phyloP scores from a whole-genome alignment of 1,140 invertebrate species.

The Orchesella cincta region DNA sequence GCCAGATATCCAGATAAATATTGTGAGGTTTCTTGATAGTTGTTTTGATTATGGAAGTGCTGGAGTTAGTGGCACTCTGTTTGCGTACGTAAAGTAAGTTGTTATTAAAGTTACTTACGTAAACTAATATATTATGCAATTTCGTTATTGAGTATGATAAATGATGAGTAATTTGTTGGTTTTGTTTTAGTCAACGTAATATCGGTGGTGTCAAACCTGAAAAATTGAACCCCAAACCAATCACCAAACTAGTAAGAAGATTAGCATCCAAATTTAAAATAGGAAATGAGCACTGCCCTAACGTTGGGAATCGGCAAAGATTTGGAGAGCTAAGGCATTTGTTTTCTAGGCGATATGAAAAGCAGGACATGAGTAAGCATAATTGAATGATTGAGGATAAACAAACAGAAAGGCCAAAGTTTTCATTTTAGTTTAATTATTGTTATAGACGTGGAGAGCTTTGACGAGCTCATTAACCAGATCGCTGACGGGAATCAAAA shows the following conservation, averaged over 20 bases:
- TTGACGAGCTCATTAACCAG: conserved; percentile 69
- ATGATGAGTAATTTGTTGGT: neutral
- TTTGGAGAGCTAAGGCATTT: conserved; percentile 68
- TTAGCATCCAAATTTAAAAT: conserved; percentile 66
- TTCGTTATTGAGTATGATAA: too few species aligned
- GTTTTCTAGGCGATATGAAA: conserved; percentile 66
- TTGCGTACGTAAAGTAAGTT: neutral
- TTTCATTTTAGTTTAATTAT: conserved; percentile 23
- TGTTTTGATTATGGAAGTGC: conserved; percentile 18
- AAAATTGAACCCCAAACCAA: conserved; percentile 62
- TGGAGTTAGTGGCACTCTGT: neutral
- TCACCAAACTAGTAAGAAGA: conserved; percentile 65
- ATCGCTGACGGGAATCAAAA: conserved; percentile 56
- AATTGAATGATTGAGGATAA: conserved; percentile 46
- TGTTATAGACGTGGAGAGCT: conserved; percentile 64
- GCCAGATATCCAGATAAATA: conserved; percentile 61
- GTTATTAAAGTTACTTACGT: too few species aligned
- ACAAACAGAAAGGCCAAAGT: conserved; percentile 19
- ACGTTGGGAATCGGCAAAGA: conserved; percentile 65
- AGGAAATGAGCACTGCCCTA: conserved; percentile 64
- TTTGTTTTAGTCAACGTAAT: conserved; percentile 56
- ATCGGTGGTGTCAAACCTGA: conserved; percentile 65
- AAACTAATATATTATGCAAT: too few species aligned
- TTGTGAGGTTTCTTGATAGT: conserved; percentile 66
- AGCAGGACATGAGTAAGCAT: conserved; percentile 60